Evolutionary conservation across 2,797 vertebrate genomes (phyloP).

Genomic region (Megaceryle alcyon): DNA sequence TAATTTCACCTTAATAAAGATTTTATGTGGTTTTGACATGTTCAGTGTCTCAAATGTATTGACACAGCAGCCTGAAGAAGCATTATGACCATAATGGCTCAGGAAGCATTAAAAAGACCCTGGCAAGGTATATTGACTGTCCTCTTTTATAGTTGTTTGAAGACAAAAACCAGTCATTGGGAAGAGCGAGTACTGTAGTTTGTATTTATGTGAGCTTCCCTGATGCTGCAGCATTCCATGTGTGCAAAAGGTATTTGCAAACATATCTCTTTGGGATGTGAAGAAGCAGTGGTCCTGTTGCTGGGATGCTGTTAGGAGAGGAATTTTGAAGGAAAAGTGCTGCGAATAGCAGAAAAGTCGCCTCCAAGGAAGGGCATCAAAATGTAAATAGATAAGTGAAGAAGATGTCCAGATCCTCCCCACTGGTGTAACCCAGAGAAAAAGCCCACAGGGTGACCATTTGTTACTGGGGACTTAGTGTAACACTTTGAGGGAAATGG

Average conservation of each 20-base stretch:
- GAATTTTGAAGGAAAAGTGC: not conserved
- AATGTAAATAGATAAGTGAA: not conserved
- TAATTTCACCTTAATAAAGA: slow-evolving; percentile 62
- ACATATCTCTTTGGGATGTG: not conserved
- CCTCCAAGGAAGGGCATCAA: not conserved
- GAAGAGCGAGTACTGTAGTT: not conserved
- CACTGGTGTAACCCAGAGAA: not conserved
- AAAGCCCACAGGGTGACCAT: not conserved
- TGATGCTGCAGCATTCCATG: not conserved
- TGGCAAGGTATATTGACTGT: slow-evolving; percentile 22
- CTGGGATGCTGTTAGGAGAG: not conserved
- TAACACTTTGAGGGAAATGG: not conserved
- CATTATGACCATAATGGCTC: slow-evolving; percentile 22
- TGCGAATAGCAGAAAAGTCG: not conserved
- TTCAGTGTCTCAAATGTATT: slow-evolving; percentile 20
- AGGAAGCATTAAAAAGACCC: slow-evolving; percentile 15
- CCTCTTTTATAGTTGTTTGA: slow-evolving; percentile 7
- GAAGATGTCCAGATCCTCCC: not conserved
- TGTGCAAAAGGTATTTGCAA: not conserved
- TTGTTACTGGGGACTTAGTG: not conserved
- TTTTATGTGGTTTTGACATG: slow-evolving; percentile 59
- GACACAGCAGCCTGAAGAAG: slow-evolving; percentile 3
- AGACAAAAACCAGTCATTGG: not conserved
- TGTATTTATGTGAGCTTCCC: not conserved
- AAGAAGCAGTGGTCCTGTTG: not conserved